Evolutionary conservation across 1,140 invertebrate genomes (phyloP), one percentile per base, ranked within the genome.

Genomic region (Carcinoscorpius rotundicauda): DNA sequence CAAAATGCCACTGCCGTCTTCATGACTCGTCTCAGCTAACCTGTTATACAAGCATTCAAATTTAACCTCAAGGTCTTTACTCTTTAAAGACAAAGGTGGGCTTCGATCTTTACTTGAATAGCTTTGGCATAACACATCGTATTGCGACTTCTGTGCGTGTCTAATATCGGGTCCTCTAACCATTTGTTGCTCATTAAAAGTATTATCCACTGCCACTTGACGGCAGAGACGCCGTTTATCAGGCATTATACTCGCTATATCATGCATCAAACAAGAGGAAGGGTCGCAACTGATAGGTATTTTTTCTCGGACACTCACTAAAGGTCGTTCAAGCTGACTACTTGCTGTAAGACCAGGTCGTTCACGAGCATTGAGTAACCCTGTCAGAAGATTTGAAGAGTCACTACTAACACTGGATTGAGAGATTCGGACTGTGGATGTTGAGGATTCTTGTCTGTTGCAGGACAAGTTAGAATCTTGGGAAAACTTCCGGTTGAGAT

Each of bases 361-460:
- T 50, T 63, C n/a, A 9, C 63, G 64, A 55, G 29, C 29, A 29
- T 29, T 29, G 29, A 29, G 29, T 29, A 29, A 2, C 29, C 29
- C 29, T 29, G 59, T 61, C 11, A 63, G 64, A 49, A 61, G 52
- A 51, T 49, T 50, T 9, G 69, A 65, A 9, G 62, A 64, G 49
- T 71, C 70, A 61, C 71, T 72, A 51, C 66, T 70, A 52, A 72
- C 69, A 56, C 68, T 70, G 51, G 71, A 72, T 49, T 68, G 63
- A n/a, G 71, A 70, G 49, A 70, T 68, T 4, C 64, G 66, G 10
- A 70, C 66, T 29, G 69, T 71, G 6, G 69, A 69, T 8, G 70
- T 71, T 6, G 70, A 71, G 4, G 69, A 71, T 62, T 71, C 70
- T 63, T 71, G 70, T 6, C 70, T 64, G 48, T 66, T 70, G 50